These are phyloP conservation scores for Corythaixoides concolor DNA, from an alignment of 2,113 vertebrate species.

Conservation along the genomic window DNA sequence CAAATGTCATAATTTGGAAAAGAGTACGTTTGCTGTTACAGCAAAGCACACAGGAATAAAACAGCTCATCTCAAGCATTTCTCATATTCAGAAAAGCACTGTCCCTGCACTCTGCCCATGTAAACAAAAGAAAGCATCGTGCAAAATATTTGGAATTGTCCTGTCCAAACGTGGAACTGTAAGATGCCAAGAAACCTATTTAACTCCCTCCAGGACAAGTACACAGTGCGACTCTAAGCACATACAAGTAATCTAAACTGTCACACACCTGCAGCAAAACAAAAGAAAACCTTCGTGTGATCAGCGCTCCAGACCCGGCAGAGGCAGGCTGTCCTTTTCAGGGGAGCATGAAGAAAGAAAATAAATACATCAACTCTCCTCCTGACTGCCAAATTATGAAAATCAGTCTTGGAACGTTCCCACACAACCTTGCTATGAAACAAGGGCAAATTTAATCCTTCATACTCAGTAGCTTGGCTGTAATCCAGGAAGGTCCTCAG, in stretches of 20 bases:
- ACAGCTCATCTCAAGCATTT: neutral
- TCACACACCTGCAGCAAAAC: slow-evolving; percentile 13
- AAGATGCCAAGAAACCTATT: neutral
- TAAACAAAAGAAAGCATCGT: neutral
- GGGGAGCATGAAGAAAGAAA: slow-evolving; percentile 2
- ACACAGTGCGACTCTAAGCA: neutral
- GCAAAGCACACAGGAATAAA: neutral
- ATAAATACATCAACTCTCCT: slow-evolving; percentile 56
- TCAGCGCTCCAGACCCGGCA: slow-evolving; percentile 1
- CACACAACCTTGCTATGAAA: slow-evolving; percentile 46
- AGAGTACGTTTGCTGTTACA: neutral
- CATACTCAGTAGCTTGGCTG: slow-evolving; percentile 50
- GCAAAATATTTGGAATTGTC: slow-evolving; percentile 2
- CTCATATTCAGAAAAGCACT: neutral
- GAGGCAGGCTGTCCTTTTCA: slow-evolving; percentile 32
- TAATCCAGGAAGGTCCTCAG: slow-evolving; percentile 57
- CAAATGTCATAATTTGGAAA: neutral
- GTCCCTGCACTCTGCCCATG: neutral
- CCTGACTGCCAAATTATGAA: slow-evolving; percentile 62
- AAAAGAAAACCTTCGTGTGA: neutral
- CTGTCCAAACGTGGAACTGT: neutral
- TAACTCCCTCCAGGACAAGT: neutral
- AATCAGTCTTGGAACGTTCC: slow-evolving; percentile 57
- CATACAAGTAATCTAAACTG: neutral
- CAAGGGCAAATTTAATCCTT: slow-evolving; percentile 63